Percentiles rank a stretch among this genome's conserved stretches.
Evolutionary conservation across 2,888 invertebrate species (phyloP).

Genomic region (Drosophila affinis): DNA sequence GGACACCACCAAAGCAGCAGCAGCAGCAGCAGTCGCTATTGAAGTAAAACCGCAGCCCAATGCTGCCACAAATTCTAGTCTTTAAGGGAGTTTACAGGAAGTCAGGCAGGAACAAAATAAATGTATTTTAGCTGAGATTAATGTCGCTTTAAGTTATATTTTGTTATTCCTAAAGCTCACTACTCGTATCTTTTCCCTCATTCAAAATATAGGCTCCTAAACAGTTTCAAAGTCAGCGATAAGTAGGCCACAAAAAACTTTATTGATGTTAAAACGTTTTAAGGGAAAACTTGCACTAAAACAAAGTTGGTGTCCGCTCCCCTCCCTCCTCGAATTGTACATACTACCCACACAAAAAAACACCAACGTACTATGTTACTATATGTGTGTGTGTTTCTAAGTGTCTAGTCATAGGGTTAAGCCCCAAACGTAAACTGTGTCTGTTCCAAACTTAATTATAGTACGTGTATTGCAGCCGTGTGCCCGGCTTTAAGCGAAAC

Average conservation of each 20-base stretch:
- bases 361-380: slow-evolving; percentile 8
- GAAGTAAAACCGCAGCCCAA: slow-evolving; percentile 44
- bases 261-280: background rate
- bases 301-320: slow-evolving; percentile 28
- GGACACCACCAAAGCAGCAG: slow-evolving; percentile 42
- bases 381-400: slow-evolving; percentile 36
- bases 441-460: slow-evolving; percentile 51
- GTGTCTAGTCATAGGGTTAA: slow-evolving; percentile 51
- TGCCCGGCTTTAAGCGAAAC: slow-evolving; percentile 66
- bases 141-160: background rate
- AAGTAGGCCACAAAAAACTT: background rate
- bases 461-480: slow-evolving; percentile 59
- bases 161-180: slow-evolving; percentile 5
- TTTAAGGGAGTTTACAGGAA: slow-evolving; percentile 67
- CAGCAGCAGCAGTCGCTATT: slow-evolving; percentile 64
- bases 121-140: background rate
- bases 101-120: slow-evolving; percentile 21
- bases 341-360: slow-evolving; percentile 17
- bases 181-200: background rate
- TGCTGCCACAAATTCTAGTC: background rate
- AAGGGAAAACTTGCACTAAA: slow-evolving; percentile 10
- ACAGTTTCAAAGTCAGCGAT: background rate
- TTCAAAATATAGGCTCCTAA: background rate
- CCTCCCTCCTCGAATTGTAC: slow-evolving; percentile 34
- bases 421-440: slow-evolving; percentile 34